A percentile compares a stretch with the other conserved stretches of the same genome.
Evolutionary conservation across 2,797 vertebrate species (phyloP).

Genomic region (Distichodus sexfasciatus): DNA sequence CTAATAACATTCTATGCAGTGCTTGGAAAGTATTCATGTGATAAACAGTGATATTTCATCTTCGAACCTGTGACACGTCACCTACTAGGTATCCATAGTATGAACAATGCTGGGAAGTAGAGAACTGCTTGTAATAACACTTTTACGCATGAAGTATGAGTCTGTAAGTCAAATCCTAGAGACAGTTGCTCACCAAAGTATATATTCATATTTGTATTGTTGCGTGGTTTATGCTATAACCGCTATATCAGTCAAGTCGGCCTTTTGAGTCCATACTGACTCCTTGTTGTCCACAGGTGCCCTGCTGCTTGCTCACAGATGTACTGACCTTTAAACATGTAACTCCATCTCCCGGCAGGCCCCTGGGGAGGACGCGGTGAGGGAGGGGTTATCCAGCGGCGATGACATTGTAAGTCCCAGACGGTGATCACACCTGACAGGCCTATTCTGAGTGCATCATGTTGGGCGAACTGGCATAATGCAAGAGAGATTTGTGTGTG

Average conservation of each 20-base stretch:
- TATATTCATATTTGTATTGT: no score
- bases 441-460: not conserved
- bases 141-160: no score
- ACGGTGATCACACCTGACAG: conserved; percentile 38
- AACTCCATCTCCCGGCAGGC: not conserved
- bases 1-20: not conserved
- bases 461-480: not conserved
- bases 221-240: no score
- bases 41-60: conserved; percentile 2
- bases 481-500: not conserved
- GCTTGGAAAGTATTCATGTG: not conserved
- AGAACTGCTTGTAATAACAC: no score
- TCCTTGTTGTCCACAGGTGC: not conserved
- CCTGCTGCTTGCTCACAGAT: not conserved
- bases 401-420: conserved; percentile 21
- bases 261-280: not conserved
- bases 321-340: conserved; percentile 39
- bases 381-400: not conserved
- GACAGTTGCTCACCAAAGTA: no score
- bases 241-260: no score
- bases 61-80: not conserved
- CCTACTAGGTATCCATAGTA: no score
- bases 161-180: no score
- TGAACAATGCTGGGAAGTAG: no score
- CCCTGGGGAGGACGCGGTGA: conserved; percentile 5